phyloP scores from a whole-genome alignment of 2,113 vertebrate species.

The Embiotoca jacksoni region DNA sequence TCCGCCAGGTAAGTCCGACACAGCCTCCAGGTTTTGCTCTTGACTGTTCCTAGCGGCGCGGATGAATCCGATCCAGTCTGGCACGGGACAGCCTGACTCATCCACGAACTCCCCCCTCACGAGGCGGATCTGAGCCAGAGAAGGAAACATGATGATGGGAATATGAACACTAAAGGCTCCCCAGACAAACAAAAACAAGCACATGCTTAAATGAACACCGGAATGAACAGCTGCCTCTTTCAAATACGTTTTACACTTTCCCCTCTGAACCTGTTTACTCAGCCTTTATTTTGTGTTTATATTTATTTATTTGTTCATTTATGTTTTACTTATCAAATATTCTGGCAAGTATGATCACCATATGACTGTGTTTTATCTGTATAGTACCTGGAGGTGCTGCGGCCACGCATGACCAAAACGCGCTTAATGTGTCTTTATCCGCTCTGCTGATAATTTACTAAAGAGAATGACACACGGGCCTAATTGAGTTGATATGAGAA shows the following conservation, averaged over 20 bases:
- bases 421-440: constrained; percentile 81
- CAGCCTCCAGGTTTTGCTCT: constrained; percentile 96
- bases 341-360: neutral
- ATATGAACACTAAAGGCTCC: neutral
- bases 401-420: constrained; percentile 43
- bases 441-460: constrained; percentile 81
- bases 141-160: neutral
- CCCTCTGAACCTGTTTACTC: neutral
- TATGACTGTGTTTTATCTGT: neutral
- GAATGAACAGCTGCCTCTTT: no score
- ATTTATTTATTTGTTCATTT: neutral
- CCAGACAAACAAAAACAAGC: neutral
- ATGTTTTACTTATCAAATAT: neutral
- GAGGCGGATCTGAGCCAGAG: constrained; percentile 88
- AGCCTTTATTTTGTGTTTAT: accelerated
- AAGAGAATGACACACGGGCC: constrained; percentile 73
- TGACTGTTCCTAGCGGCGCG: constrained; percentile 94
- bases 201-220: no score
- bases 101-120: constrained; percentile 95
- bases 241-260: neutral
- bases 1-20: constrained; percentile 95
- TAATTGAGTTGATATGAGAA: constrained; percentile 93
- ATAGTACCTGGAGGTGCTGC: constrained; percentile 52
- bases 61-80: constrained; percentile 97
- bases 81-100: constrained; percentile 90